Base-by-base conservation (phyloP, 2,113 vertebrate genomes). In the Platysteira castanea region DNA sequence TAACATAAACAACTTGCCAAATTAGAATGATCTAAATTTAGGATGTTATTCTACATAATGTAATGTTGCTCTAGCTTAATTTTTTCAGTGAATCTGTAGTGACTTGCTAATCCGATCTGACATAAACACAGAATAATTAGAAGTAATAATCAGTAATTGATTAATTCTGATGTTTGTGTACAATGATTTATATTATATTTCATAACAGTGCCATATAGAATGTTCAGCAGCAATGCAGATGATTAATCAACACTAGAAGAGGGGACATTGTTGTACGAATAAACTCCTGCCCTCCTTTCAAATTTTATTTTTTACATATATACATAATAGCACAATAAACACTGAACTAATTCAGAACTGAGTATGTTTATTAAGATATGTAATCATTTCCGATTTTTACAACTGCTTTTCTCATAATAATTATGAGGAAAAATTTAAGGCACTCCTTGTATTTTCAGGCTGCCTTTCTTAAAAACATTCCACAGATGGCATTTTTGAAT, bases 111-210 rank as follows among this genome's bases (percentile, higher is more conserved):
- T 80, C 54, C 10, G 86, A 27, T 89, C 33, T 97, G 65, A 83
- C 41, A 89, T 75, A 96, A 96, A 85, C 70, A 78, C 31, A 95
- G 54, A 97, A 84, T 14, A 95, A 95, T 95, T 31, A 89, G 37
- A 97, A 50, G 2, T 53, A 95, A 88, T 89, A 69, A 83, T 92
- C 77, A 92, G 39, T 92, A 95, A 84, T 64, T 94, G 33, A 92
- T 96, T 94, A 93, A 94, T 96, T 37, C 61, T 74, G 35, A 46
- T 84, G n/a, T 31, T 95, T n/a, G 9, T 87, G 7, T 95, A 85
- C 49, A 15, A 95, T 67, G 56, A 8, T 61, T 95, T 60, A 37
- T 71, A 75, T 26, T 74, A 30, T 41, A 89, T 93, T 65, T 91
- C 47, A 53, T 46, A 52, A 24, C 7, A 91, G 9, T 35, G 13